phyloP scores from a whole-genome alignment of 1,140 invertebrate species.

The Prorops nasuta region DNA sequence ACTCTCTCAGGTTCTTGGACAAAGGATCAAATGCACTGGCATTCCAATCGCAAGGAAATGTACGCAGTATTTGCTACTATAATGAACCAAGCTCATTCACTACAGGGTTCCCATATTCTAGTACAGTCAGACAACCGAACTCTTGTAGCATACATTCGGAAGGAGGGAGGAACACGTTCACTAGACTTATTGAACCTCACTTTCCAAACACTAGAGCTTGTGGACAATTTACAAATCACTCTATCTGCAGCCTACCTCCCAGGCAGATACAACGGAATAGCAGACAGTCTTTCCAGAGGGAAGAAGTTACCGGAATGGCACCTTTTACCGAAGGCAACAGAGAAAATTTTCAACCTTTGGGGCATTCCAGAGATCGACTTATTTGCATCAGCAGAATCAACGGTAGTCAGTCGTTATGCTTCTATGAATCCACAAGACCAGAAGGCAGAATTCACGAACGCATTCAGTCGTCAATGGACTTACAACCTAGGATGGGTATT shows the following conservation, averaged over 20 bases:
- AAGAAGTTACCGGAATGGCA: neutral
- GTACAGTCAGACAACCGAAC: conserved; percentile 42
- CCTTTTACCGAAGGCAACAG: too few relatives aligned
- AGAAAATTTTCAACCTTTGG: too few relatives aligned
- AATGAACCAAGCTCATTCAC: conserved; percentile 9
- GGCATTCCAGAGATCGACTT: neutral
- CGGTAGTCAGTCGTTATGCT: neutral
- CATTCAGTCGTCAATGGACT: neutral
- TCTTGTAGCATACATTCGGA: conserved; percentile 17
- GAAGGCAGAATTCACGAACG: neutral
- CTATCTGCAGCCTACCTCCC: neutral
- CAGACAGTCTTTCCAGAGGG: neutral
- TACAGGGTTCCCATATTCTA: conserved; percentile 16
- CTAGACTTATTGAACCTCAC: neutral
- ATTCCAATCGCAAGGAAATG: conserved; percentile 36
- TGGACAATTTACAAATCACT: neutral
- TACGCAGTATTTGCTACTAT: conserved; percentile 30
- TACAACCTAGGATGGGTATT: neutral
- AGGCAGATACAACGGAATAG: neutral
- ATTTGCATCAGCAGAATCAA: neutral
- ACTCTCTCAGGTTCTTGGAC: conserved; percentile 19
- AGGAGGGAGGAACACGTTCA: conserved; percentile 8
- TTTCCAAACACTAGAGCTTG: neutral
- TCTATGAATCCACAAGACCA: neutral
- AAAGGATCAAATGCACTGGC: conserved; percentile 17